A percentile compares a stretch with the other conserved stretches of the same genome.
Evolutionary conservation across 2,797 vertebrate genomes (phyloP).

Genomic region (Oreochromis grahami): DNA sequence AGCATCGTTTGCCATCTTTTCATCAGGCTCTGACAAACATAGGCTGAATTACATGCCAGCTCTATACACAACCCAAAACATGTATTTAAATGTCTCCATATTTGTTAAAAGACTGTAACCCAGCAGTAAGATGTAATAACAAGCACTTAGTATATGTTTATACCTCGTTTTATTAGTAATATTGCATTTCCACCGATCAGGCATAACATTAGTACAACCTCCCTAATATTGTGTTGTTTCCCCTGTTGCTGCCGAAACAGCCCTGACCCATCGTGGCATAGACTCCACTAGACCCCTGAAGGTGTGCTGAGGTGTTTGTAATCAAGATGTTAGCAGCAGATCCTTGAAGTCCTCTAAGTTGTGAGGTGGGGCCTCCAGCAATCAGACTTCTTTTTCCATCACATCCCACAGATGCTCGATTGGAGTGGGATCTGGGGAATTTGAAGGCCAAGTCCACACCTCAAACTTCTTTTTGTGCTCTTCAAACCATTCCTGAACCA

Average conservation of each 20-base stretch:
- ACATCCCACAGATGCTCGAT: neutral
- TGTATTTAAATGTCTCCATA: neutral
- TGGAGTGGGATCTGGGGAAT: neutral
- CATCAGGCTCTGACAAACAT: neutral
- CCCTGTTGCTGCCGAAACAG: neutral
- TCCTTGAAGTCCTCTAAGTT: neutral
- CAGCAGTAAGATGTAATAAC: neutral
- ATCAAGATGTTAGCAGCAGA: neutral
- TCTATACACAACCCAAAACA: neutral
- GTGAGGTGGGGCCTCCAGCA: neutral
- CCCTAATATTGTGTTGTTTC: neutral
- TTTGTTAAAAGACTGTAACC: neutral
- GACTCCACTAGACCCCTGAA: neutral
- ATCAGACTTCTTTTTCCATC: neutral
- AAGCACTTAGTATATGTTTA: neutral
- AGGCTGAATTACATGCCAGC: neutral
- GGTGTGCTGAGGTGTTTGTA: neutral
- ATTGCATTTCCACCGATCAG: neutral
- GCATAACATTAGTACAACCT: neutral
- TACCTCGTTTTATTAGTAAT: neutral
- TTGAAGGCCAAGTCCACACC: neutral
- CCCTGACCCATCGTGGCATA: neutral
- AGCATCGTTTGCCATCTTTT: neutral
- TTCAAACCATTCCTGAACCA: neutral
- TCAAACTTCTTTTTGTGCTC: neutral